phyloP scores from a whole-genome alignment of 1,140 invertebrate species.

The silkworm (Bombyx mori) region ASM3026992v2 NC_085121.1:6965501-6966000 shows the following conservation, averaged over 20 bases:
- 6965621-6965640: too few relatives aligned
- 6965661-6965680: background rate
- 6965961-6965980: too few relatives aligned
- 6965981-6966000: too few relatives aligned
- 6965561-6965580: too few relatives aligned
- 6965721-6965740: conserved; percentile 50
- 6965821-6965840: conserved; percentile 21
- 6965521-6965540: too few relatives aligned
- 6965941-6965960: too few relatives aligned
- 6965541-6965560: too few relatives aligned
- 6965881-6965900: background rate
- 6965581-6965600: too few relatives aligned
- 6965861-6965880: background rate
- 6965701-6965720: conserved; percentile 35
- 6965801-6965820: conserved; percentile 12
- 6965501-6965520: too few relatives aligned
- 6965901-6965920: too few relatives aligned
- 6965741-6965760: conserved; percentile 18
- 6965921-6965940: too few relatives aligned
- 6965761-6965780: background rate
- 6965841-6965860: conserved; percentile 1
- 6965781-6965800: background rate
- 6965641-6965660: background rate
- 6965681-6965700: conserved; percentile 2
- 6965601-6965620: too few relatives aligned